A percentile compares a stretch with the other conserved stretches of the same genome.
Evolutionary conservation across 2,113 vertebrate genomes (phyloP).

Genomic region (Chascanopsetta lugubris): DNA sequence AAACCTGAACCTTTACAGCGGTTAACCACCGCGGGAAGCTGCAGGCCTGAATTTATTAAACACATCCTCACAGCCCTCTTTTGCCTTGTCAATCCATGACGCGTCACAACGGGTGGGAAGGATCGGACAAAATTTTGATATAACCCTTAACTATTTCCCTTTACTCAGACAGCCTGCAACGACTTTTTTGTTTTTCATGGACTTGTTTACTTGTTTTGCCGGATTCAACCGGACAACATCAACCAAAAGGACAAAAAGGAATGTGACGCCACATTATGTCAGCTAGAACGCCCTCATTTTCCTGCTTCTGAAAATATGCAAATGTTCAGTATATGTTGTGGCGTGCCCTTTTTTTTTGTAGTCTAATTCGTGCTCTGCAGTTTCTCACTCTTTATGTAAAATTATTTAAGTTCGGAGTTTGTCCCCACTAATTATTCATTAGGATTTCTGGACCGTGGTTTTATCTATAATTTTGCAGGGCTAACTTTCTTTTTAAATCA

Average conservation of each 20-base stretch:
- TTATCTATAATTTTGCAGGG: slow-evolving; percentile 22
- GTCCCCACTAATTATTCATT: slow-evolving; percentile 40
- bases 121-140: slow-evolving; percentile 1
- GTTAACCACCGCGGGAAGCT: not conserved
- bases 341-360: slow-evolving; percentile 2
- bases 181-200: not conserved
- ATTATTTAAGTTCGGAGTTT: slow-evolving; percentile 24
- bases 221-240: not conserved
- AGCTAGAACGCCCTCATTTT: not conserved
- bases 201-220: too few relatives aligned
- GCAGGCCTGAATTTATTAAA: slow-evolving; percentile 7
- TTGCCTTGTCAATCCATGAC: slow-evolving; percentile 2
- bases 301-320: not conserved
- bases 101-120: slow-evolving; percentile 19
- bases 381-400: slow-evolving; percentile 32
- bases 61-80: not conserved
- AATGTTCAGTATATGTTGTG: not conserved
- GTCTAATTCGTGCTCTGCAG: slow-evolving; percentile 7
- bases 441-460: slow-evolving; percentile 36
- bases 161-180: too few relatives aligned
- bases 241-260: not conserved
- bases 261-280: too few relatives aligned
- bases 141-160: not conserved
- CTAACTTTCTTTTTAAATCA: slow-evolving; percentile 21
- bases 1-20: slow-evolving; percentile 13